phyloP scores from a whole-genome alignment of 2,888 invertebrate genomes.

The Megalurothrips usitatus region DNA sequence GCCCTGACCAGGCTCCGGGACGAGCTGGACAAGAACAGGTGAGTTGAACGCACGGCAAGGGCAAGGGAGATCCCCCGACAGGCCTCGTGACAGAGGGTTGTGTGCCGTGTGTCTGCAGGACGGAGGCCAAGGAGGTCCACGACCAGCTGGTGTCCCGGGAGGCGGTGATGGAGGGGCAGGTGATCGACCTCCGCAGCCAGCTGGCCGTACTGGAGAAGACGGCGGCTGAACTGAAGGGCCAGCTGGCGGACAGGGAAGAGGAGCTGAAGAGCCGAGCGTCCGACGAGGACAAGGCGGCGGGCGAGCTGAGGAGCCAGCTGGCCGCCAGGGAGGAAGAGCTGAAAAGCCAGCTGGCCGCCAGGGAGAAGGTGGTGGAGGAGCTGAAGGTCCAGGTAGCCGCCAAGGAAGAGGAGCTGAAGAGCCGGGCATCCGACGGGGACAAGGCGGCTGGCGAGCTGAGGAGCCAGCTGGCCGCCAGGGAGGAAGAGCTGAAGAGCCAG shows the following conservation, averaged over 20 bases:
- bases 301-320: slow-evolving; percentile 24
- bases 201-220: background rate
- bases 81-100: background rate
- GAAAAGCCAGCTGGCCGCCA: slow-evolving; percentile 1
- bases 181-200: background rate
- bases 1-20: slow-evolving; percentile 26
- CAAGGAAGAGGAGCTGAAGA: slow-evolving; percentile 32
- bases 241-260: background rate
- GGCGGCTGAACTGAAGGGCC: background rate
- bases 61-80: background rate
- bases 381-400: slow-evolving; percentile 26
- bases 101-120: background rate
- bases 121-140: background rate
- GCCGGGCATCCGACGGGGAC: background rate
- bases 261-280: background rate
- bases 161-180: background rate
- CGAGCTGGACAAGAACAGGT: slow-evolving; percentile 21
- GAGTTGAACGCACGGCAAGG: background rate
- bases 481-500: slow-evolving; percentile 28
- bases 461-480: slow-evolving; percentile 11
- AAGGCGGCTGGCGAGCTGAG: background rate
- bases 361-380: slow-evolving; percentile 30
- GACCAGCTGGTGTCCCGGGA: slow-evolving; percentile 13
- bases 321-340: slow-evolving; percentile 30
- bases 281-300: background rate